A percentile compares a stretch with the other conserved stretches of the same genome.
Evolutionary conservation across 1,140 invertebrate species (phyloP).

Genomic region (Drosophila virilis): DNA sequence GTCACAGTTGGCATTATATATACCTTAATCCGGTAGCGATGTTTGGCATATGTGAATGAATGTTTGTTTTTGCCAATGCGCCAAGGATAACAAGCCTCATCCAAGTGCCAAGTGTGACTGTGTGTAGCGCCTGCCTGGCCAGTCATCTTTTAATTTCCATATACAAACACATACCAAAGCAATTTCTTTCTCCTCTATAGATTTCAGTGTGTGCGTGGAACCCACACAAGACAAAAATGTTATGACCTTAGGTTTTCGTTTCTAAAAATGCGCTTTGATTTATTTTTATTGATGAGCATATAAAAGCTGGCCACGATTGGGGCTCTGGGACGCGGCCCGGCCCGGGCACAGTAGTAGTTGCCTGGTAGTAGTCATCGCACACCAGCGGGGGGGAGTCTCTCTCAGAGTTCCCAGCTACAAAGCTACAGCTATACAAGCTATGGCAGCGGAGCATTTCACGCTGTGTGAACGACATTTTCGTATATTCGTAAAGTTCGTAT

Average conservation of each 20-base stretch:
- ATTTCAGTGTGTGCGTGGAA: neutral
- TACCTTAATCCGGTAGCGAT: constrained; percentile 76
- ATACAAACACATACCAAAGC: constrained; percentile 21
- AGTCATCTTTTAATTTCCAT: constrained; percentile 53
- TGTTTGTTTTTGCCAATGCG: constrained; percentile 69
- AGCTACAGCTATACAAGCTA: constrained; percentile 28
- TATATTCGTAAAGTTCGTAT: constrained; percentile 6
- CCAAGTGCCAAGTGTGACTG: constrained; percentile 44
- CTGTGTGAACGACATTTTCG: constrained; percentile 83
- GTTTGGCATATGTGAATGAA: constrained; percentile 70
- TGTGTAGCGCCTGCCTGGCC: constrained; percentile 1
- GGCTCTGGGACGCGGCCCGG: neutral
- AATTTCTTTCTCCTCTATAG: constrained; percentile 4
- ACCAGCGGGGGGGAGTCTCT: constrained; percentile 69
- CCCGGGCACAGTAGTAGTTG: constrained; percentile 37
- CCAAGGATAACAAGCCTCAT: constrained; percentile 65
- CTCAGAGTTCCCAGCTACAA: constrained; percentile 7
- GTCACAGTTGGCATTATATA: constrained; percentile 71
- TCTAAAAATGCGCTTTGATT: constrained; percentile 76
- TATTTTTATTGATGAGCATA: constrained; percentile 82
- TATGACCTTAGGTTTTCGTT: constrained; percentile 43
- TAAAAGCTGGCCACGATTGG: constrained; percentile 56
- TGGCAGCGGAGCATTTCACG: constrained; percentile 62
- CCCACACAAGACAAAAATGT: constrained; percentile 40
- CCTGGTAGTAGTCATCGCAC: constrained; percentile 74